Conservation (phyloP, 2,888 invertebrate genomes). For the Leptinotarsa peninsularis region DNA sequence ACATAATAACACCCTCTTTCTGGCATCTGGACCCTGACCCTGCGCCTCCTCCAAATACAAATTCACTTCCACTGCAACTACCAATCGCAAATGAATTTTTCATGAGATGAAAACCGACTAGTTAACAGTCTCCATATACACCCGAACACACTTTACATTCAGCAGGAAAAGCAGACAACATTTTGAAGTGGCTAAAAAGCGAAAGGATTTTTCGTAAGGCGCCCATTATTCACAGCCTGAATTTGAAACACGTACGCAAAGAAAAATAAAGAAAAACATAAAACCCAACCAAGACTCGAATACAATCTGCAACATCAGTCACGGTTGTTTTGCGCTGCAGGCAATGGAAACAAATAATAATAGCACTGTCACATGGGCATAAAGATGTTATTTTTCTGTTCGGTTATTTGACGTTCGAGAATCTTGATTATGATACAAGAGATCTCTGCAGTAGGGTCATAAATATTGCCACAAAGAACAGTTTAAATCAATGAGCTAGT, state of each 20-base stretch:
- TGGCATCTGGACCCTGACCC: no score
- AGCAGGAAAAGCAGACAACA: constrained; percentile 21
- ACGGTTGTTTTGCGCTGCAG: constrained; percentile 9
- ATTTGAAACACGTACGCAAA: constrained; percentile 23
- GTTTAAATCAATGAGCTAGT: no score
- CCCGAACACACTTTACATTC: constrained; percentile 24
- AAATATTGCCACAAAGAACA: no score
- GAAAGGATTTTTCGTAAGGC: constrained; percentile 24
- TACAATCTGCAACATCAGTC: constrained; percentile 25
- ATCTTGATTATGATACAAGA: neutral
- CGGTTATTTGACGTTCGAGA: neutral
- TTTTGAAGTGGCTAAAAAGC: constrained; percentile 23
- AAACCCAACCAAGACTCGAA: constrained; percentile 24
- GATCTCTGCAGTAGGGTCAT: no score
- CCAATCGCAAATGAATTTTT: constrained; percentile 13
- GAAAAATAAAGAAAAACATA: constrained; percentile 21
- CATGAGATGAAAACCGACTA: constrained; percentile 15
- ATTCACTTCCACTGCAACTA: neutral
- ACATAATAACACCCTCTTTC: no score
- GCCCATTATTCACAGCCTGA: constrained; percentile 23
- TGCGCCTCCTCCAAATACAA: neutral
- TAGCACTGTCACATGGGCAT: neutral
- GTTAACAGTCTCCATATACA: constrained; percentile 16
- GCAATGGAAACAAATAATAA: constrained; percentile 12
- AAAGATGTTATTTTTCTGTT: neutral